phyloP scores from a whole-genome alignment of 2,888 invertebrate species.

The Miltochrista miniata region DNA sequence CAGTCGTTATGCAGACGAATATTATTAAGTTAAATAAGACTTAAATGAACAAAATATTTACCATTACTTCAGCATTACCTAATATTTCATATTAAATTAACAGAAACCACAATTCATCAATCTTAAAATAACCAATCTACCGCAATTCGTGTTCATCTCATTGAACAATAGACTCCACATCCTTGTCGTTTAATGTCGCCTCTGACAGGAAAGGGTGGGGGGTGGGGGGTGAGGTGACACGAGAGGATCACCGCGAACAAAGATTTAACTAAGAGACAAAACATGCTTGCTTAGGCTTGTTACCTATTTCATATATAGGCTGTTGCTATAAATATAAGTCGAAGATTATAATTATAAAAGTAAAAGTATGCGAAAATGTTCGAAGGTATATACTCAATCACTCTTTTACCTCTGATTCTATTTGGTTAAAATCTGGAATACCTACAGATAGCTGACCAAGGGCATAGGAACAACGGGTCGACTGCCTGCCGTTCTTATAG shows the following conservation, averaged over 20 bases:
- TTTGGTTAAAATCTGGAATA: too few species aligned
- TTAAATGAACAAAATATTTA: too few species aligned
- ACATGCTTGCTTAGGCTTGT: slow-evolving; percentile 69
- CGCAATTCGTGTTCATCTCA: slow-evolving; percentile 15
- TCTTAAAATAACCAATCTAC: slow-evolving; percentile 32
- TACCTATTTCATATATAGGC: slow-evolving; percentile 61
- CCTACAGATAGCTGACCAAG: too few species aligned
- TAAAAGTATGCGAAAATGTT: too few species aligned
- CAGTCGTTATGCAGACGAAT: too few species aligned
- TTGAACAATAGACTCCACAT: slow-evolving; percentile 43
- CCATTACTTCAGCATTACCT: too few species aligned
- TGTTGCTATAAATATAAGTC: slow-evolving; percentile 25
- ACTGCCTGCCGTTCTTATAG: too few species aligned
- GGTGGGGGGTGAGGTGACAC: slow-evolving; percentile 27
- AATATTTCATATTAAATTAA: background rate
- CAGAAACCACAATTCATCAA: slow-evolving; percentile 16
- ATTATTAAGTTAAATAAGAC: too few species aligned
- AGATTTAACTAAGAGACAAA: slow-evolving; percentile 74
- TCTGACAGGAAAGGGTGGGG: slow-evolving; percentile 49
- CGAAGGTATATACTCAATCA: too few species aligned
- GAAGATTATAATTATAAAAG: too few species aligned
- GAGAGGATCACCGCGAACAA: slow-evolving; percentile 63
- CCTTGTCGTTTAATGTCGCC: slow-evolving; percentile 62
- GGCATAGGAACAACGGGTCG: too few species aligned
- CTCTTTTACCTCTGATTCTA: too few species aligned